phyloP scores from a whole-genome alignment of 2,888 invertebrate species.

The Scaptomyza polygonia region DNA sequence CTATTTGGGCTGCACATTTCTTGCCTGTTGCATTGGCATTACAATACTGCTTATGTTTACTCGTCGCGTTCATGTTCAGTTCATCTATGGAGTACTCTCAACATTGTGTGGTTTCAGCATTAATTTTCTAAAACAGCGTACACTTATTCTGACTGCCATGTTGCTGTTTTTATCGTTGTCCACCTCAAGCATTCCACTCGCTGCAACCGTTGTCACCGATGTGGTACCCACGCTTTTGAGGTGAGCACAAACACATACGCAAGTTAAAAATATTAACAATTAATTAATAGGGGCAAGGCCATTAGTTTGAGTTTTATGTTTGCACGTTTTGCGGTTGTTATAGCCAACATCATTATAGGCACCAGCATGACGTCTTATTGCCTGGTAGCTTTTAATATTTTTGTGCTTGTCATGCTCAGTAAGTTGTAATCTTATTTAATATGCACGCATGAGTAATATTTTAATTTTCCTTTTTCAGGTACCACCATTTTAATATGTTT shows the following conservation, averaged over 20 bases:
- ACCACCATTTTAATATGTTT: background rate
- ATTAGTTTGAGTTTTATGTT: slow-evolving; percentile 15
- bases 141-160: slow-evolving; percentile 17
- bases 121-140: slow-evolving; percentile 8
- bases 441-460: background rate
- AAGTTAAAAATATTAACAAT: background rate
- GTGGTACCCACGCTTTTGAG: slow-evolving; percentile 56
- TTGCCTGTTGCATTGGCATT: background rate
- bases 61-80: slow-evolving; percentile 4
- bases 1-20: slow-evolving; percentile 7
- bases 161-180: slow-evolving; percentile 17
- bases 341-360: slow-evolving; percentile 30
- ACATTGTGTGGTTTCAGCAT: slow-evolving; percentile 12
- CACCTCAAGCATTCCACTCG: slow-evolving; percentile 17
- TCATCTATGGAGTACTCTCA: background rate
- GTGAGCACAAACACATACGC: slow-evolving; percentile 19
- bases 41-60: slow-evolving; percentile 7
- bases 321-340: slow-evolving; percentile 25
- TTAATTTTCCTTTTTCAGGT: background rate
- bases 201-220: slow-evolving; percentile 26
- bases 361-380: slow-evolving; percentile 27
- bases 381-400: slow-evolving; percentile 28
- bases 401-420: slow-evolving; percentile 12
- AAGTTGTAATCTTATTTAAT: slow-evolving; percentile 3
- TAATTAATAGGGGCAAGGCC: slow-evolving; percentile 38